A percentile compares a stretch with the other conserved stretches of the same genome.
Evolutionary conservation across 2,888 invertebrate genomes (phyloP).

Genomic region (Ischnus inquisitorius): DNA sequence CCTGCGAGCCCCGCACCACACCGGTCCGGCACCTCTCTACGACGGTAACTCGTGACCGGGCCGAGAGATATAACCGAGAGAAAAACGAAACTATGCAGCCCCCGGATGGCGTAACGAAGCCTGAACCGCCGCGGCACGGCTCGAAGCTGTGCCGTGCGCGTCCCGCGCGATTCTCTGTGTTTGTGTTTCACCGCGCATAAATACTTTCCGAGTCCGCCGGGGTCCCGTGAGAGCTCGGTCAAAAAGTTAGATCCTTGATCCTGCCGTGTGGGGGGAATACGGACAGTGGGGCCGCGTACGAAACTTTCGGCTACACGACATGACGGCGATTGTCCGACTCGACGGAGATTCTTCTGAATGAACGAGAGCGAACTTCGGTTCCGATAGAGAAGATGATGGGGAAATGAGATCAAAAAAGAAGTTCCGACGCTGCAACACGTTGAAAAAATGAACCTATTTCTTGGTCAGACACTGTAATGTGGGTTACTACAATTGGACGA

Average conservation of each 20-base stretch:
- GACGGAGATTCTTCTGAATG: constrained; percentile 62
- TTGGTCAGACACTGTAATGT: too few species aligned
- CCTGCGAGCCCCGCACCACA: constrained; percentile 46
- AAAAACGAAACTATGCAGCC: constrained; percentile 81
- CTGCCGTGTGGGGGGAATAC: constrained; percentile 49
- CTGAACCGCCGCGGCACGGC: constrained; percentile 42
- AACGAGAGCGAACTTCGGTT: constrained; percentile 46
- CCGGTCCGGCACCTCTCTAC: constrained; percentile 35
- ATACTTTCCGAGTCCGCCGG: constrained; percentile 71
- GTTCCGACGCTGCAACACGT: not conserved
- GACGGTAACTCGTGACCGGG: constrained; percentile 47
- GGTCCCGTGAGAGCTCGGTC: constrained; percentile 75
- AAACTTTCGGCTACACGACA: constrained; percentile 32
- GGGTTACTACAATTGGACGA: too few species aligned
- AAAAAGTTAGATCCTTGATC: constrained; percentile 76
- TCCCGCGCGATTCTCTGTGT: constrained; percentile 10
- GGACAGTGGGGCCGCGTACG: constrained; percentile 19
- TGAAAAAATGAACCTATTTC: not conserved
- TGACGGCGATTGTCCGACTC: constrained; percentile 25
- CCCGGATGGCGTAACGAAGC: constrained; percentile 83
- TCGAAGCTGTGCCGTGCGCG: constrained; percentile 33
- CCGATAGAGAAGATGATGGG: constrained; percentile 36
- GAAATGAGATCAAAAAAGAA: not conserved
- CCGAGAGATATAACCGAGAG: constrained; percentile 61
- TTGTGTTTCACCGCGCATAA: constrained; percentile 69